phyloP scores from a whole-genome alignment of 2,888 invertebrate genomes.

The Phytoseiulus persimilis region DNA sequence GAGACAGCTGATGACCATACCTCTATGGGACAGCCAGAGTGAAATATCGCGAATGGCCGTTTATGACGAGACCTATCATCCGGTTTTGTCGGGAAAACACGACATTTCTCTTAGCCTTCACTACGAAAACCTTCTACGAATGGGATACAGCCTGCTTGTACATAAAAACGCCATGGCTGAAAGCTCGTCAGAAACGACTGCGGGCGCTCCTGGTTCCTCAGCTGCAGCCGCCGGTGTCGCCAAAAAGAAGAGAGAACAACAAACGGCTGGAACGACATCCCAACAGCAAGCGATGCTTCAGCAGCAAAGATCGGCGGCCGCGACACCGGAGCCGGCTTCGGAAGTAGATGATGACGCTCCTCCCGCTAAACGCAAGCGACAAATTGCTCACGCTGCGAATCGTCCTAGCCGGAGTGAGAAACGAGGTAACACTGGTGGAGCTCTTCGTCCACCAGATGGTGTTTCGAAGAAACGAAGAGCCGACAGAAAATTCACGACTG shows the following conservation, averaged over 20 bases:
- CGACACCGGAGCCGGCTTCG: neutral
- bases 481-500: constrained; percentile 6
- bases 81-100: constrained; percentile 6
- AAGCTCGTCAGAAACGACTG: neutral
- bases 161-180: constrained; percentile 22
- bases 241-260: neutral
- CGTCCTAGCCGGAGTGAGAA: neutral
- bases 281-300: neutral
- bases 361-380: neutral
- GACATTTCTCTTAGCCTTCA: constrained; percentile 23
- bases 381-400: neutral
- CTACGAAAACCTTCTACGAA: constrained; percentile 24
- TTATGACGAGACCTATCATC: constrained; percentile 22
- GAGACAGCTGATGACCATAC: constrained; percentile 14
- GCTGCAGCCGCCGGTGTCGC: neutral
- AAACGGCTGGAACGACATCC: neutral
- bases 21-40: constrained; percentile 12
- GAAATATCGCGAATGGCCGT: constrained; percentile 21
- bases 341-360: neutral
- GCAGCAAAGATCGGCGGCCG: neutral
- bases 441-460: neutral
- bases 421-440: neutral
- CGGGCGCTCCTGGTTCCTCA: neutral
- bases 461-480: constrained; percentile 24
- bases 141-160: constrained; percentile 11